A percentile compares a stretch with the other conserved stretches of the same genome.
phyloP scores from a whole-genome alignment of 1,140 invertebrate genomes.

The Atta texana region DNA sequence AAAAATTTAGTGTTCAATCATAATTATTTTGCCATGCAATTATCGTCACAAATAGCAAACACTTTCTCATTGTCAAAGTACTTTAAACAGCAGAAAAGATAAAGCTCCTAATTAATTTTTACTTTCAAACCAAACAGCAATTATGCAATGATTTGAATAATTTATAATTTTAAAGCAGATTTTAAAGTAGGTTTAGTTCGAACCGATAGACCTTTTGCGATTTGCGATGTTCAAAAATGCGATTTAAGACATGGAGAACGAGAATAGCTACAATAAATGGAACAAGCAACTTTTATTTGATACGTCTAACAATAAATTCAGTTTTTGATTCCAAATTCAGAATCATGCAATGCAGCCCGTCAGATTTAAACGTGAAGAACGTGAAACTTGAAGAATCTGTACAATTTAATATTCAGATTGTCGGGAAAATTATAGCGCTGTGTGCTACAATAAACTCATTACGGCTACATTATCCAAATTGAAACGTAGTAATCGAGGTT shows the following conservation, averaged over 20 bases:
- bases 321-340: not conserved
- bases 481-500: constrained; percentile 24
- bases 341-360: not conserved
- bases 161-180: not conserved
- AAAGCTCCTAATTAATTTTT: not conserved
- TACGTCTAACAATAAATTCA: not conserved
- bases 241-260: not conserved
- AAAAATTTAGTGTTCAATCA: too few species aligned
- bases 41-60: too few species aligned
- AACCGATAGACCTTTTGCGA: too few species aligned
- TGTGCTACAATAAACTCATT: constrained; percentile 15
- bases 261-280: not conserved
- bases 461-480: constrained; percentile 20
- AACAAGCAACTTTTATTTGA: constrained; percentile 1
- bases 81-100: not conserved
- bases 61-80: too few species aligned
- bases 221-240: not conserved
- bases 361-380: not conserved
- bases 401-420: constrained; percentile 14
- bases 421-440: constrained; percentile 27
- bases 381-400: not conserved
- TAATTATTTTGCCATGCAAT: too few species aligned
- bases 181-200: not conserved
- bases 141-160: not conserved
- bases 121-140: not conserved